phyloP scores from a whole-genome alignment of 1,140 invertebrate species.

The Sesamia nonagrioides region DNA sequence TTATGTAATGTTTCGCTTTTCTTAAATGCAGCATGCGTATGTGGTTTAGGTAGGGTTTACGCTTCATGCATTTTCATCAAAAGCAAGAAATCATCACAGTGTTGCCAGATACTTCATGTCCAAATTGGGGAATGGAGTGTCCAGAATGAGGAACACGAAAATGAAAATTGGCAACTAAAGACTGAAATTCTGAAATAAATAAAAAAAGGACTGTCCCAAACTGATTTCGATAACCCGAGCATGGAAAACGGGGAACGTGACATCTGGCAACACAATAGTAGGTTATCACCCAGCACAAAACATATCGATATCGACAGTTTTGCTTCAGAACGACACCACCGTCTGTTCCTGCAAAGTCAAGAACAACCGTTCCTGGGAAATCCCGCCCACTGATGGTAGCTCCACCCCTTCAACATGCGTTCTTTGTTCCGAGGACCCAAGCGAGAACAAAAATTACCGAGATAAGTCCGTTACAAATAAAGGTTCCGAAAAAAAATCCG shows the following conservation, averaged over 20 bases:
- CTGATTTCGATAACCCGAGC: background rate
- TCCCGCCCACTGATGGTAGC: constrained; percentile 56
- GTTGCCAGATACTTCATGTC: constrained; percentile 27
- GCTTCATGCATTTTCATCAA: constrained; percentile 40
- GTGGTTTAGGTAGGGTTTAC: constrained; percentile 32
- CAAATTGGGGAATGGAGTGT: constrained; percentile 11
- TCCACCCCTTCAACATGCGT: constrained; percentile 78
- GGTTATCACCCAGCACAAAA: constrained; percentile 1
- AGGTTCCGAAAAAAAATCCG: constrained; percentile 49
- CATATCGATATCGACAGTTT: constrained; percentile 53
- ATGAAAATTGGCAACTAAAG: background rate
- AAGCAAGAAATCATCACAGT: background rate
- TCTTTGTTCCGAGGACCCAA: constrained; percentile 65
- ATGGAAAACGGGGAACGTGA: background rate
- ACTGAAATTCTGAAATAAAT: background rate
- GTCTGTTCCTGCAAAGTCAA: constrained; percentile 69
- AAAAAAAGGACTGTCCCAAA: background rate
- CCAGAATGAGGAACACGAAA: too few relatives aligned
- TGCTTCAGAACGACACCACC: constrained; percentile 65
- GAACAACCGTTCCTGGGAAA: constrained; percentile 61
- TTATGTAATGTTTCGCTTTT: background rate
- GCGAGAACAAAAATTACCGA: constrained; percentile 34
- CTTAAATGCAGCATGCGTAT: constrained; percentile 26
- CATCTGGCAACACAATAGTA: constrained; percentile 43
- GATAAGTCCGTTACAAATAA: constrained; percentile 70